Evolutionary conservation across 2,113 vertebrate genomes (phyloP).

Genomic region (Ptyas mucosa): DNA sequence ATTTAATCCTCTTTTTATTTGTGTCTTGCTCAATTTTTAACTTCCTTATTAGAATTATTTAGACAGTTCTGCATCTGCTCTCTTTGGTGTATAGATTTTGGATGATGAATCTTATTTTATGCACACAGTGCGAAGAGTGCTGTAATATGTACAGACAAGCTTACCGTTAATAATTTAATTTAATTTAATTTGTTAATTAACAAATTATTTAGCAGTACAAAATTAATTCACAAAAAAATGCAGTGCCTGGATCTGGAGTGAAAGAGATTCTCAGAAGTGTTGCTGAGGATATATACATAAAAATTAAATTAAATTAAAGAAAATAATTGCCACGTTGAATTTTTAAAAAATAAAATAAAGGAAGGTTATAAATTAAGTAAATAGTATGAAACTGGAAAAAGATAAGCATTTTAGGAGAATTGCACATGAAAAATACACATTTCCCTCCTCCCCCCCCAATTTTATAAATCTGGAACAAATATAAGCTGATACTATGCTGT

Average conservation of each 20-base stretch:
- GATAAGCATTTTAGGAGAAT: neutral
- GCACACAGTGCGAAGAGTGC: neutral
- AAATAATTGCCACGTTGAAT: neutral
- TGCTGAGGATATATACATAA: neutral
- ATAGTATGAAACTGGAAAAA: neutral
- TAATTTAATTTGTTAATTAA: neutral
- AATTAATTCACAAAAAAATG: neutral
- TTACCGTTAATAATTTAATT: neutral
- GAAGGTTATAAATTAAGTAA: neutral
- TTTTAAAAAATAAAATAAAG: neutral
- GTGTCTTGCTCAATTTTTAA: neutral
- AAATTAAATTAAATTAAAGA: neutral
- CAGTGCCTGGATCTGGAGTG: neutral
- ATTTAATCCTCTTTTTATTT: neutral
- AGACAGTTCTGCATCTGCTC: neutral
- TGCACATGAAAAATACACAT: neutral
- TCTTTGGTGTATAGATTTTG: neutral
- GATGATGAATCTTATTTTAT: neutral
- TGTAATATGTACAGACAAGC: neutral
- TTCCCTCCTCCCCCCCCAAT: neutral
- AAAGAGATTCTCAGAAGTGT: neutral
- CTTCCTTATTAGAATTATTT: neutral
- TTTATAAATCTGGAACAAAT: neutral
- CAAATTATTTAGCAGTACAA: neutral
- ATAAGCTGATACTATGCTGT: neutral